Percentiles rank a stretch among this genome's conserved stretches.
Evolutionary conservation across 2,888 invertebrate species (phyloP).

Genomic region (Thelaira solivaga): DNA sequence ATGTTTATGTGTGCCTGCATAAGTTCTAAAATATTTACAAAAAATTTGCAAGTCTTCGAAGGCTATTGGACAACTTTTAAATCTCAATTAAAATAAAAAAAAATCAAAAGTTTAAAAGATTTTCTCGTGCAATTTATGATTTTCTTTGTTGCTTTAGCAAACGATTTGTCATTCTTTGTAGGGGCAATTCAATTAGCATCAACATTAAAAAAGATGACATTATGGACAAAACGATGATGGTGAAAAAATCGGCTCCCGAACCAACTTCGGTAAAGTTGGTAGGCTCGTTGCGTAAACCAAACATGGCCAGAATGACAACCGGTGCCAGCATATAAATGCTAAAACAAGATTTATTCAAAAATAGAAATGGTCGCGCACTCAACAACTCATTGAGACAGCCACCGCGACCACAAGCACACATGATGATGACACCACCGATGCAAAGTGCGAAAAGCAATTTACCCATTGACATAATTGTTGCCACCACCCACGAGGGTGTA

Average conservation of each 20-base stretch:
- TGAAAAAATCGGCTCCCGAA: slow-evolving; percentile 67
- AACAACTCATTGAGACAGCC: slow-evolving; percentile 66
- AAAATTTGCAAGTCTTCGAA: too few species aligned
- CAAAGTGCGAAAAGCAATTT: slow-evolving; percentile 70
- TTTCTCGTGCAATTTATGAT: background rate
- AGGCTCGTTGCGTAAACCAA: slow-evolving; percentile 67
- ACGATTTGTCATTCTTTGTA: slow-evolving; percentile 66
- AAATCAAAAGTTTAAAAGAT: background rate
- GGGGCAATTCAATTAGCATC: slow-evolving; percentile 68
- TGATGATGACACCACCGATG: slow-evolving; percentile 67
- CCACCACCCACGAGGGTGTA: slow-evolving; percentile 68
- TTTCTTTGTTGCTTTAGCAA: slow-evolving; percentile 43
- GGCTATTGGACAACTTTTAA: too few species aligned
- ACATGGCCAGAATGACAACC: slow-evolving; percentile 66
- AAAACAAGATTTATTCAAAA: slow-evolving; percentile 71
- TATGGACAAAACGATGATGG: slow-evolving; percentile 65
- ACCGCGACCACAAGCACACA: slow-evolving; percentile 69
- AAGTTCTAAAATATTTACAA: too few species aligned
- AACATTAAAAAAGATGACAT: slow-evolving; percentile 64
- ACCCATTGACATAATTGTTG: slow-evolving; percentile 71
- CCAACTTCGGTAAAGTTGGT: slow-evolving; percentile 69
- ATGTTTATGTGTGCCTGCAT: too few species aligned
- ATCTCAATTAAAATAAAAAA: background rate
- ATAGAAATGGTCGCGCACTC: slow-evolving; percentile 67
- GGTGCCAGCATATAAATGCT: slow-evolving; percentile 72